Conservation (phyloP, 2,888 invertebrate species). For the Orchestes rusci region DNA sequence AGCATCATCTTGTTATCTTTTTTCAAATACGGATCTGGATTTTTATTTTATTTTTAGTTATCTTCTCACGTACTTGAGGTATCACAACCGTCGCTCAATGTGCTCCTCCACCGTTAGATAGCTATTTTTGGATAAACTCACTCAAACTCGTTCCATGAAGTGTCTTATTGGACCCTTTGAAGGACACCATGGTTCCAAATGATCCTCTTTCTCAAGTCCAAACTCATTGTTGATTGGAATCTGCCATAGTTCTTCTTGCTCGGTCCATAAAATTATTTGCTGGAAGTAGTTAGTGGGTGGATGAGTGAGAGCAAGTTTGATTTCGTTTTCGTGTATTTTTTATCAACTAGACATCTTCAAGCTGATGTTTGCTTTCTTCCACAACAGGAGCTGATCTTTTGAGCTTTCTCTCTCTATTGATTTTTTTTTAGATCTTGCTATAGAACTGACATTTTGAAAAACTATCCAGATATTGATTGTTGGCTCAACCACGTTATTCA, state of each 20-base stretch:
- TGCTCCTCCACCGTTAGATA: slow-evolving; percentile 81
- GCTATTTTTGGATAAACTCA: slow-evolving; percentile 90
- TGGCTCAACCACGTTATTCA: no score
- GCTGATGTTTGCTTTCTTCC: no score
- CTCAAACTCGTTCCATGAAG: slow-evolving; percentile 95
- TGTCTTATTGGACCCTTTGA: slow-evolving; percentile 83
- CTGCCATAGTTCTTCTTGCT: slow-evolving; percentile 90
- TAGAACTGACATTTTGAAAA: no score
- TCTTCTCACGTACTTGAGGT: no score
- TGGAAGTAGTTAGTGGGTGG: slow-evolving; percentile 85
- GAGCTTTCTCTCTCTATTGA: no score
- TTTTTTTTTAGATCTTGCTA: no score
- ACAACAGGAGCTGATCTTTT: no score
- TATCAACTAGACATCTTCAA: slow-evolving; percentile 60
- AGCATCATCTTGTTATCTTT: no score
- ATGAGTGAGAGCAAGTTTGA: slow-evolving; percentile 59
- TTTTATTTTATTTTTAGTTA: no score
- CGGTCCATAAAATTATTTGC: slow-evolving; percentile 90
- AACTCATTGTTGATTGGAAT: slow-evolving; percentile 98
- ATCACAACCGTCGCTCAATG: no score
- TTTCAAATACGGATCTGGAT: no score
- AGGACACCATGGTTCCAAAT: slow-evolving; percentile 86
- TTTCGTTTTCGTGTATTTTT: slow-evolving; percentile 54
- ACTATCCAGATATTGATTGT: no score
- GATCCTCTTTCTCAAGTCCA: slow-evolving; percentile 65